Evolutionary conservation across 2,797 vertebrate species (phyloP), one percentile per base, ranked within the genome.

Genomic region (Eospalax fontanierii): DNA sequence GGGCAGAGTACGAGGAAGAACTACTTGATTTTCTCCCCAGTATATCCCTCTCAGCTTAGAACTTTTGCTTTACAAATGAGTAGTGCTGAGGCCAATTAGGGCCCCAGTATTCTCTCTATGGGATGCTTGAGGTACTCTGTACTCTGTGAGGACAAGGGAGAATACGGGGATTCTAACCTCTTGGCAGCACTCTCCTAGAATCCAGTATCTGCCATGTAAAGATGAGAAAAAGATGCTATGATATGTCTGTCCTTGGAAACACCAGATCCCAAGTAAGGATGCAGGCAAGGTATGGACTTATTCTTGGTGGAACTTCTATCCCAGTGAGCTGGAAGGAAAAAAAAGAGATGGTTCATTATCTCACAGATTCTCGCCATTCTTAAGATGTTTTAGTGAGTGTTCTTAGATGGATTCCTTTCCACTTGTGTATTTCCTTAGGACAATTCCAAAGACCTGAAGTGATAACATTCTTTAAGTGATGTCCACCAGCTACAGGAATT

Each of bases 361-460:
- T 35, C n/a, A 79, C 4, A 91, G 54, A 92, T 65, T 54, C 40
- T 75, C 28, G 66, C 38, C 61, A 10, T 79, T 90, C 65, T 86
- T 71, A 28, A 43, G 40, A 28, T 85, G 43, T 61, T 91, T 79
- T 61, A 92, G 19, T 78, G 22, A 15, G 6, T 90, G 74, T 90
- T 94, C 59, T 92, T 80, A 15, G 91, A 61, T 75, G 85, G 81
- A 40, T 74, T 14, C 28, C 71, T 82, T 91, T 90, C 43, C 33
- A 40, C 81, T 92, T 79, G 5, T 78, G 0, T 80, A 83, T 91
- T 83, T 89, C 28, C 22, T 90, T 54, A 83, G 54, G 40, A 43
- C 9, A 95, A 33, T 86, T 82, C 30, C 43, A 83, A 75, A 81
- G 43, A 65, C 65, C 83, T 91, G 63, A 71, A 80, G 59, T 74